Evolutionary conservation across 2,113 vertebrate species (phyloP).

Genomic region (Triplophysa dalaica): DNA sequence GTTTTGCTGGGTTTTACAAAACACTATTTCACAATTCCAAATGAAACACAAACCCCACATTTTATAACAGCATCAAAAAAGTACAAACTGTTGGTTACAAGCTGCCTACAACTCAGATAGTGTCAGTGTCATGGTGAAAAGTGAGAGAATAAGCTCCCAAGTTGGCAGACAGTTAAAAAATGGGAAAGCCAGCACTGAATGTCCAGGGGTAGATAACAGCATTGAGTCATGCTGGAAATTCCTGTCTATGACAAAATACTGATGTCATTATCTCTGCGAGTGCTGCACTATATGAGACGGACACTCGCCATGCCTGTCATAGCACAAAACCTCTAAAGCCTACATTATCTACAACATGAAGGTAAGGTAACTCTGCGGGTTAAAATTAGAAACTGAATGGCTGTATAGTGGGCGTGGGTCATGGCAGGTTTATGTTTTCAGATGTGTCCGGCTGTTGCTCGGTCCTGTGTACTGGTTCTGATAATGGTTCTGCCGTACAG

Average conservation of each 20-base stretch:
- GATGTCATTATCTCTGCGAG: conserved; percentile 24
- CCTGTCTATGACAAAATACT: conserved; percentile 5
- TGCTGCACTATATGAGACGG: conserved; percentile 16
- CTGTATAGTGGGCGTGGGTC: background rate
- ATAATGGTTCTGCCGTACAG: conserved; percentile 17
- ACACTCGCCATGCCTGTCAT: background rate
- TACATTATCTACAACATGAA: conserved; percentile 47
- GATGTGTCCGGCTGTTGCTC: conserved; percentile 9
- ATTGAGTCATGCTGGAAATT: conserved; percentile 29
- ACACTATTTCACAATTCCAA: conserved; percentile 12
- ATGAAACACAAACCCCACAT: background rate
- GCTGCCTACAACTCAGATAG: background rate
- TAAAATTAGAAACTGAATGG: background rate
- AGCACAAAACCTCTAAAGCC: background rate
- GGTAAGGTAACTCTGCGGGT: conserved; percentile 41
- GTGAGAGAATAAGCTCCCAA: background rate
- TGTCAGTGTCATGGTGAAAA: conserved; percentile 4
- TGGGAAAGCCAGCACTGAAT: background rate
- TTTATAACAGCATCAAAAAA: background rate
- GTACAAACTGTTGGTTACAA: conserved; percentile 1
- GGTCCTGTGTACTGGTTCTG: conserved; percentile 21
- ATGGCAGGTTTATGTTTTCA: conserved; percentile 33
- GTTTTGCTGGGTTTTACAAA: conserved; percentile 19
- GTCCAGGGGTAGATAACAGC: background rate
- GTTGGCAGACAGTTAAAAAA: background rate